Evolutionary conservation across 2,888 invertebrate species (phyloP), one percentile per base, ranked within the genome.

Genomic region (Clunio marinus): DNA sequence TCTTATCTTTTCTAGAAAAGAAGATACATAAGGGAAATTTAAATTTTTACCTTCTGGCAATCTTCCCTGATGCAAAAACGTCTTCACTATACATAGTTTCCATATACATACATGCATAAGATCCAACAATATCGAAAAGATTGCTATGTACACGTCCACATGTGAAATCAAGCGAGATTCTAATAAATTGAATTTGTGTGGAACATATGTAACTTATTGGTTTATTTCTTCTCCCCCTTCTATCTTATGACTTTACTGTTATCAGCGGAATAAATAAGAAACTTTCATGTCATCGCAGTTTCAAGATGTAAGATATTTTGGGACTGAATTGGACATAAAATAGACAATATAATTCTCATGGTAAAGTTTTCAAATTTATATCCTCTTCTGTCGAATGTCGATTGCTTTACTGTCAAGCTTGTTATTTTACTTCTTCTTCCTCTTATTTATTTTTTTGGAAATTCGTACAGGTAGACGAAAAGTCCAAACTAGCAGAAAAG

Each of bases 191-290:
- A 63, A 45, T 63, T 60, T 60, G 20, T 63, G 60, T 37, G 63
- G 37, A 63, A 63, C 63, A 63, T 63, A 63, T 63, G 63, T 63
- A 63, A 45, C 45, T 63, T 63, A 63, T 63, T 63, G 63, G 63
- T 63, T 63, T 63, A 51, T 51, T 22, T 22, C 51, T 51, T 51
- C 7, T 41, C 41, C n/a, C 10, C 3, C 10, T n/a, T 4, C 13
- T 13, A 7, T n/a, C n/a, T 57, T 57, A 20, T 57, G 57, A 24
- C 25, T 27, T 27, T 27, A 57, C 25, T 27, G 57, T 27, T 27
- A 57, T 24, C 27, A 57, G 57, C 25, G 10, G 25, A 57, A 57
- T 8, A 57, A 25, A 45, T 7, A 45, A 13, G 27, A 57, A 57
- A 57, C 22, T 57, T 51, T 57, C 25, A 25, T 57, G 57, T 27